Conservation (phyloP, 2,888 invertebrate species). For the Amphipoea lucens region DNA sequence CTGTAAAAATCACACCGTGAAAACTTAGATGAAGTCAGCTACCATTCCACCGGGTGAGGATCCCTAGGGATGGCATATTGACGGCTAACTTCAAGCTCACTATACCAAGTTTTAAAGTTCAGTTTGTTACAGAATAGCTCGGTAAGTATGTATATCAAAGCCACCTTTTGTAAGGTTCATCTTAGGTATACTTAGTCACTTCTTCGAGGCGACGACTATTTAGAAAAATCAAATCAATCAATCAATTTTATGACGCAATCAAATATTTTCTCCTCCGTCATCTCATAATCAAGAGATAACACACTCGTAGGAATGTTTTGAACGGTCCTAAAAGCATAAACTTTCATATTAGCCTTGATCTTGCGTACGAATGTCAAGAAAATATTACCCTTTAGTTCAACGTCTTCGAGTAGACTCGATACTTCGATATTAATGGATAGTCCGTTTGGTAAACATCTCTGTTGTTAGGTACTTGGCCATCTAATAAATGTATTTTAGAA, state of each 20-base stretch:
- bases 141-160: neutral
- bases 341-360: slow-evolving; percentile 58
- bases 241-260: neutral
- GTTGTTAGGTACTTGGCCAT: neutral
- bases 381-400: slow-evolving; percentile 49
- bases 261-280: slow-evolving; percentile 18
- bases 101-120: neutral
- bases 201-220: neutral
- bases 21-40: neutral
- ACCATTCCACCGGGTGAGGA: neutral
- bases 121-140: neutral
- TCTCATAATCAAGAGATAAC: slow-evolving; percentile 32
- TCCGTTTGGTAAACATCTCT: slow-evolving; percentile 20
- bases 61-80: neutral
- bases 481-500: neutral
- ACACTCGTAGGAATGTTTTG: slow-evolving; percentile 31
- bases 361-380: slow-evolving; percentile 49
- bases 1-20: neutral
- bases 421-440: slow-evolving; percentile 21
- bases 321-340: slow-evolving; percentile 39
- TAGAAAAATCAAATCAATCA: neutral
- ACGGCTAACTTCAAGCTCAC: neutral
- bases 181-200: no score
- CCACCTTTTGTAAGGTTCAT: neutral
- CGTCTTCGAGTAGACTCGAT: slow-evolving; percentile 28